Evolutionary conservation across 2,888 invertebrate species (phyloP), one percentile per base, ranked within the genome.

Genomic region (Cacoxenus indagator): DNA sequence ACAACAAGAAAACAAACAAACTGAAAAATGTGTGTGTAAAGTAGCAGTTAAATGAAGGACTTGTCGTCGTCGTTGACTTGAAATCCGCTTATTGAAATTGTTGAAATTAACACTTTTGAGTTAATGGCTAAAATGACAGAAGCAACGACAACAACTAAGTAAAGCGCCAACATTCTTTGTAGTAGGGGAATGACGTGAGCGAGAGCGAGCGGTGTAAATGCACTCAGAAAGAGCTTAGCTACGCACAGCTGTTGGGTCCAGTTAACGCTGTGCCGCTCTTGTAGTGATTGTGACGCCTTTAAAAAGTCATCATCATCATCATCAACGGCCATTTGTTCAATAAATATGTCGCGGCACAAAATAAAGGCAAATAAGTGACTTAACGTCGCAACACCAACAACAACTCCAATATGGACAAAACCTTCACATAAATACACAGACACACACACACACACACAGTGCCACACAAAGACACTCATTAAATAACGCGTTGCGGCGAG

Each of bases 41-140:
- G 54, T 17, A n/a, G 17, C 65, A 26, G 17, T 27, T 46, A 59
- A 51, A 51, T 29, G 27, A 65, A 45, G 51, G 71, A n/a, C n/a
- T n/a, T n/a, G n/a, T n/a, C n/a, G n/a, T n/a, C n/a, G n/a, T n/a
- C n/a, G n/a, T n/a, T n/a, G n/a, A n/a, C n/a, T n/a, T n/a, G 54
- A 68, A 70, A 78, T 78, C 71, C 73, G 73, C 72, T 70, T 71
- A 73, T 51, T 64, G 45, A 68, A 64, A 37, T 37, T 11, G 8
- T 14, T 8, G 54, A 76, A 77, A 78, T 78, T 75, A 78, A 78
- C 76, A 77, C 78, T 72, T 76, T 73, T 70, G 57, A 72, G 68
- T 76, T 71, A 75, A 81, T 78, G 74, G 69, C 70, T 65, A 64
- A 73, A 59, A n/a, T 14, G 31, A 17, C 27, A 59, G n/a, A 31